Conservation (phyloP, 2,797 vertebrate genomes). For the Momotus momota region DNA sequence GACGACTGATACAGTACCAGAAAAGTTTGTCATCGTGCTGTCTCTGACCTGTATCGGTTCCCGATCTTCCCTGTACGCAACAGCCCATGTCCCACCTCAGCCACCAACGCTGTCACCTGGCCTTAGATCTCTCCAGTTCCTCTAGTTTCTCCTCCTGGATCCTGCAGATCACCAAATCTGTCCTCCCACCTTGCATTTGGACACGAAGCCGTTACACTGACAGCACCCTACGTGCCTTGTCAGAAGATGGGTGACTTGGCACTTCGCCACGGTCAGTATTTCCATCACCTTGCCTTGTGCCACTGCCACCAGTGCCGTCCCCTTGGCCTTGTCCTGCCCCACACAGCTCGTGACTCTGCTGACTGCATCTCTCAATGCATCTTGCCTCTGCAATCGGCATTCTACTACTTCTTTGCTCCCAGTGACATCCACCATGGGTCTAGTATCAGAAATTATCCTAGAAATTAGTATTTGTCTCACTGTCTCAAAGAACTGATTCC, state of each 20-base stretch:
- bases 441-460: background rate
- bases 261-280: fast-evolving
- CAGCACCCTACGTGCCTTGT: background rate
- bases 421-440: background rate
- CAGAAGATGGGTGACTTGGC: background rate
- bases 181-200: background rate
- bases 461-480: slow-evolving; percentile 3
- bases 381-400: background rate
- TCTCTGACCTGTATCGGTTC: background rate
- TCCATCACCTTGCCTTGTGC: background rate
- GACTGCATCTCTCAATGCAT: background rate
- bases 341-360: background rate
- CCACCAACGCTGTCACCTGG: background rate
- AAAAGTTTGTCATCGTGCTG: background rate
- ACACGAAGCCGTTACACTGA: background rate
- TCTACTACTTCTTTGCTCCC: background rate
- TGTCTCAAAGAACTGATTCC: background rate
- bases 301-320: background rate
- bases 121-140: background rate
- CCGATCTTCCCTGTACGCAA: background rate
- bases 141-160: background rate
- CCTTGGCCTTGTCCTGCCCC: background rate
- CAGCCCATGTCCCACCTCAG: background rate
- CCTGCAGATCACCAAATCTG: background rate
- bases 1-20: fast-evolving